A percentile compares a stretch with the other conserved stretches of the same genome.
These are phyloP conservation scores for Bubo blakistoni DNA, from an alignment of 2,113 vertebrate genomes.

Conservation along the genomic window DNA sequence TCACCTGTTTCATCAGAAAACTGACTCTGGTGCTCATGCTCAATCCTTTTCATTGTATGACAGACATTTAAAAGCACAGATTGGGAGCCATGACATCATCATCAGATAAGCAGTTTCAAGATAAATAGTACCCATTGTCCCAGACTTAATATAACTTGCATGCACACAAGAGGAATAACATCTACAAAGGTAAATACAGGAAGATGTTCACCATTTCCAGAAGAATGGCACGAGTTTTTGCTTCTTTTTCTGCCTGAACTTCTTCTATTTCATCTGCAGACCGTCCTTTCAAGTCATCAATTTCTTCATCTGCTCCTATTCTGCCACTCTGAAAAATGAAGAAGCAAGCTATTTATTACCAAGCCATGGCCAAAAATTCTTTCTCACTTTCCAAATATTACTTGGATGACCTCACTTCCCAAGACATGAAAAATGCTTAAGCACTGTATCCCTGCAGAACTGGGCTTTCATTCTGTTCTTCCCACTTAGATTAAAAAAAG, in stretches of 20 bases:
- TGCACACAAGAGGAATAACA: not conserved
- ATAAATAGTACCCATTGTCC: not conserved
- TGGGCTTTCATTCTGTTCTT: not conserved
- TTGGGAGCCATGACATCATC: not conserved
- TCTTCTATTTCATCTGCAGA: slow-evolving; percentile 88
- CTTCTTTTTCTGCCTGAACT: slow-evolving; percentile 90
- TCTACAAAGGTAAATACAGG: not conserved
- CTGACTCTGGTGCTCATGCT: not conserved
- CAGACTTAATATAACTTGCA: not conserved
- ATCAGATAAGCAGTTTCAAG: not conserved
- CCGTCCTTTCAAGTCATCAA: slow-evolving; percentile 86
- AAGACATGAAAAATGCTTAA: not conserved
- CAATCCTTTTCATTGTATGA: not conserved
- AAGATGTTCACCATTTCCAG: slow-evolving; percentile 89
- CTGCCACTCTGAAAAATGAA: slow-evolving; percentile 86
- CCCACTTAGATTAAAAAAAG: not conserved
- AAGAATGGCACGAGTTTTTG: slow-evolving; percentile 94
- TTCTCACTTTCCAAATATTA: not conserved
- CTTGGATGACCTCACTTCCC: not conserved
- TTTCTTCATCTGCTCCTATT: slow-evolving; percentile 95
- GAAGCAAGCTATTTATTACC: not conserved
- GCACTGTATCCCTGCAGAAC: not conserved
- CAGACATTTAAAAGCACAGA: not conserved
- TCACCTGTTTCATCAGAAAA: not conserved
- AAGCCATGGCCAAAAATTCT: not conserved